These are phyloP conservation scores for Leucoptera coffeella DNA, from an alignment of 2,888 invertebrate genomes.

Conservation along the genomic window DNA sequence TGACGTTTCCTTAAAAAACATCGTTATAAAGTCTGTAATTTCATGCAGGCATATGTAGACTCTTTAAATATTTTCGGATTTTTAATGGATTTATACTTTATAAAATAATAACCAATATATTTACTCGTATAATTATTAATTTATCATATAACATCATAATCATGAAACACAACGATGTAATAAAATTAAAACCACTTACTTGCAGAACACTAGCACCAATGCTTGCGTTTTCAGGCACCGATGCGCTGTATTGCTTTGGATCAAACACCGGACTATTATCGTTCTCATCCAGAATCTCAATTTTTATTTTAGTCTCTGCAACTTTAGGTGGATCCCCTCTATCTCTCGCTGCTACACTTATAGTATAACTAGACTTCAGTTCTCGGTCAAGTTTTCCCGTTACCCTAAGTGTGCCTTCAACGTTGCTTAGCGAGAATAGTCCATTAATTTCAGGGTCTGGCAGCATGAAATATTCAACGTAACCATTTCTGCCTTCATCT, in stretches of 20 bases:
- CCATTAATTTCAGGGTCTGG: conserved; percentile 58
- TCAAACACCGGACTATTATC: conserved; percentile 87
- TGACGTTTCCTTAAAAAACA: too few species aligned
- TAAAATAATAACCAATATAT: neutral
- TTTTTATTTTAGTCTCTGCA: conserved; percentile 61
- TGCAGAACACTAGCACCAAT: conserved; percentile 87
- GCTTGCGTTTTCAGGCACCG: conserved; percentile 88
- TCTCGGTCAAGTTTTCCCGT: conserved; percentile 85
- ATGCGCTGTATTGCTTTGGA: conserved; percentile 83
- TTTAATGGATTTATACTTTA: neutral
- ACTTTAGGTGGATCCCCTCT: conserved; percentile 77
- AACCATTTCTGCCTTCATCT: conserved; percentile 88
- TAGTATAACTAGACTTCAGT: conserved; percentile 64
- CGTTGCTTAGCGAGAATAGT: conserved; percentile 76
- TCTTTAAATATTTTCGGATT: too few species aligned
- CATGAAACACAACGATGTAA: neutral
- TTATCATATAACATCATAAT: too few species aligned
- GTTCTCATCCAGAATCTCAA: conserved; percentile 80
- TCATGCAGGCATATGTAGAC: too few species aligned
- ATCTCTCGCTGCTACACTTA: conserved; percentile 79
- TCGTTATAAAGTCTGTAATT: too few species aligned
- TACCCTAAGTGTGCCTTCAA: conserved; percentile 81
- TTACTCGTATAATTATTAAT: too few species aligned
- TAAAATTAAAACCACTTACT: conserved; percentile 27
- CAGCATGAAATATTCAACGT: conserved; percentile 78